Evolutionary conservation across 2,888 invertebrate genomes (phyloP).

Genomic region (Oscheius myriophilus): DNA sequence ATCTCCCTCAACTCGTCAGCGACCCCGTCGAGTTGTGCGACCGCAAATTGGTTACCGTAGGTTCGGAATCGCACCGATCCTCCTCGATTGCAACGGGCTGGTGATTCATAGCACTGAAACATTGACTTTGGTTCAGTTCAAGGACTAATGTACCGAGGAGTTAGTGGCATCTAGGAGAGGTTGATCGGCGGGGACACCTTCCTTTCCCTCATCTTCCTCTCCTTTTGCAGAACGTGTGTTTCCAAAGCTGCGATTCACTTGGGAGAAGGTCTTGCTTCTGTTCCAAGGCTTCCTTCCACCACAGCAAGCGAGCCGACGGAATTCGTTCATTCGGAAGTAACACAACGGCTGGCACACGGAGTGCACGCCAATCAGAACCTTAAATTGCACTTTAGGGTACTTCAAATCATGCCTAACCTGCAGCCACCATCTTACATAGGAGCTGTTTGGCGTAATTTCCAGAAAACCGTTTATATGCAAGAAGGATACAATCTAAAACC

Average conservation of each 20-base stretch:
- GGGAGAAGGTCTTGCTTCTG: constrained; percentile 62
- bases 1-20: background rate
- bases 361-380: constrained; percentile 70
- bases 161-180: constrained; percentile 17
- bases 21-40: background rate
- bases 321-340: constrained; percentile 70
- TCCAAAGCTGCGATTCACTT: constrained; percentile 63
- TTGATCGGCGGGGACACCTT: background rate
- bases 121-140: background rate
- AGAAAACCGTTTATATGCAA: constrained; percentile 66
- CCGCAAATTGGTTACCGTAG: constrained; percentile 46
- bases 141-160: background rate
- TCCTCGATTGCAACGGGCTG: constrained; percentile 36
- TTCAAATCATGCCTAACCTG: constrained; percentile 44
- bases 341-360: constrained; percentile 69
- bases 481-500: constrained; percentile 61
- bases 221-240: constrained; percentile 46
- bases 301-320: constrained; percentile 69
- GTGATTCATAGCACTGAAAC: constrained; percentile 17
- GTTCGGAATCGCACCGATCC: constrained; percentile 56
- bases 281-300: constrained; percentile 50
- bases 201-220: constrained; percentile 40
- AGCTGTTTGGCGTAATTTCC: constrained; percentile 48
- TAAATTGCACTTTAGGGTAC: constrained; percentile 11
- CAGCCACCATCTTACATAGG: constrained; percentile 67